Conservation (phyloP, 2,888 invertebrate species). For the Eupelmus urozonus region DNA sequence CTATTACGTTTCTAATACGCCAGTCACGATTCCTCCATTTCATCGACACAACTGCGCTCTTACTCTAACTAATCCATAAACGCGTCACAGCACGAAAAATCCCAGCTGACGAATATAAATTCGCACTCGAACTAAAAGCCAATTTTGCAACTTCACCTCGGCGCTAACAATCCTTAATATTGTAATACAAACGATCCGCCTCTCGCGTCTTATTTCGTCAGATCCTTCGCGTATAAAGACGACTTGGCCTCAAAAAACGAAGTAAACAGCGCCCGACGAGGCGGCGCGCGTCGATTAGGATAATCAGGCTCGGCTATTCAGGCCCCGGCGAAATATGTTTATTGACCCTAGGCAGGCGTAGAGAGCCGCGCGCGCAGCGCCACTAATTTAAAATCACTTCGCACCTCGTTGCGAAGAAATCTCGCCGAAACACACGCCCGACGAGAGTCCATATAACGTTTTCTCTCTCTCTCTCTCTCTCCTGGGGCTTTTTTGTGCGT, state of each 20-base stretch:
- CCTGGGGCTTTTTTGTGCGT: too few species aligned
- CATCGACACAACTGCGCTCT: too few species aligned
- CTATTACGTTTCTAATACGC: too few species aligned
- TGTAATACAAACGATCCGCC: background rate
- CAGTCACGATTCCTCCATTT: too few species aligned
- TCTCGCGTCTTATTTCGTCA: constrained; percentile 14
- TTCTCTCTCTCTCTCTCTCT: background rate
- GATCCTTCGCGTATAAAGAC: constrained; percentile 27
- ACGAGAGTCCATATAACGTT: background rate
- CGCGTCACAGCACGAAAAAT: too few species aligned
- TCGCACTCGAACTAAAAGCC: too few species aligned
- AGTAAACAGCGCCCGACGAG: constrained; percentile 11
- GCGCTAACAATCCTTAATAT: too few species aligned
- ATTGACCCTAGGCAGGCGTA: constrained; percentile 33
- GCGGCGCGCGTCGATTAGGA: constrained; percentile 46
- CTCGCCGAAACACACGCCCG: constrained; percentile 15
- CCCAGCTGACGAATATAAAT: too few species aligned
- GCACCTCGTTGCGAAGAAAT: constrained; percentile 59
- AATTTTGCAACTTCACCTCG: too few species aligned
- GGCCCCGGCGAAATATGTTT: constrained; percentile 33
- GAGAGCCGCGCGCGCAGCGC: background rate
- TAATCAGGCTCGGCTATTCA: constrained; percentile 47
- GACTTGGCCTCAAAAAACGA: constrained; percentile 43
- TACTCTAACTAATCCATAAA: too few species aligned
- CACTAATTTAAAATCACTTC: constrained; percentile 58